These are phyloP conservation scores for Lasiurus cinereus DNA, from an alignment of 2,113 vertebrate species.

Conservation along the genomic window DNA sequence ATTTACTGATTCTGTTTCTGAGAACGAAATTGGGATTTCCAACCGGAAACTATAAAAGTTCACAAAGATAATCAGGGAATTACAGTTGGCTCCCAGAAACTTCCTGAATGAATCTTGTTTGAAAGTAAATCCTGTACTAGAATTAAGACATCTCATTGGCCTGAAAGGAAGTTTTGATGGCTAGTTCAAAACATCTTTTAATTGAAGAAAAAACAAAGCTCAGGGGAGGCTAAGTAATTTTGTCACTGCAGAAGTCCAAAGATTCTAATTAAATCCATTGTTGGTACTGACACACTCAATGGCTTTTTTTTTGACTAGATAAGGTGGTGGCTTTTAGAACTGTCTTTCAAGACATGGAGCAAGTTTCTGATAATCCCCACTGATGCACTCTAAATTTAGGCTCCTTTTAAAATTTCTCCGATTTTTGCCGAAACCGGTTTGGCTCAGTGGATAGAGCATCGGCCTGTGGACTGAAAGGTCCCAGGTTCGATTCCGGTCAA, in stretches of 20 bases:
- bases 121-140: constrained; percentile 7
- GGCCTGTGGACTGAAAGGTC: too few species aligned
- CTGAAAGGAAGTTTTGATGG: constrained; percentile 19
- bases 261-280: constrained; percentile 25
- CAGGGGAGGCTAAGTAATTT: neutral
- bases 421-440: too few species aligned
- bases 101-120: neutral
- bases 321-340: neutral
- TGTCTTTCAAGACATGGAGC: neutral
- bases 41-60: neutral
- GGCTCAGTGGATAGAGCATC: too few species aligned
- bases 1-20: constrained; percentile 45
- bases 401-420: neutral
- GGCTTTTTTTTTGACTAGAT: neutral
- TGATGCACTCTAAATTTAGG: neutral
- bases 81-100: neutral
- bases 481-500: too few species aligned
- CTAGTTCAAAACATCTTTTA: neutral
- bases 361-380: neutral
- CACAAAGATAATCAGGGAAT: constrained; percentile 24
- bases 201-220: constrained; percentile 33
- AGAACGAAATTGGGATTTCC: constrained; percentile 20
- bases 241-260: neutral
- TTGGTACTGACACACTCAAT: neutral
- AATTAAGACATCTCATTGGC: neutral